Conservation (phyloP, 2,888 invertebrate genomes). For the Oscheius sp. region DNA sequence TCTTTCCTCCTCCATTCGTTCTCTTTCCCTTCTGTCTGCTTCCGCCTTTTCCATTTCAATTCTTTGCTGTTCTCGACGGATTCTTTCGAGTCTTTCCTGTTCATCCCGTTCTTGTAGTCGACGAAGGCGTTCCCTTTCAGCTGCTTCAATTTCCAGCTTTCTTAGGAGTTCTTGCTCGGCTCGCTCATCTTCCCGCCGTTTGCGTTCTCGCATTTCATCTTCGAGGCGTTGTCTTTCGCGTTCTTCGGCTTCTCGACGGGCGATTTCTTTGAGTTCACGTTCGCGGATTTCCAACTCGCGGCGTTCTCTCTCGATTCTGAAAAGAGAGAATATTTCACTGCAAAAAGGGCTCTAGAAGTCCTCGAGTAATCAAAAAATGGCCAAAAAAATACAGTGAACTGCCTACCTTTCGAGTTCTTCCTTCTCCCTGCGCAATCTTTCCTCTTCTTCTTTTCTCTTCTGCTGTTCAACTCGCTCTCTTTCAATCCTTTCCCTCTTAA, state of each 20-base stretch:
- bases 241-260: constrained; percentile 56
- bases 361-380: no score
- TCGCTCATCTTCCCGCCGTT: constrained; percentile 60
- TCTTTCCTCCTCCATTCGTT: constrained; percentile 58
- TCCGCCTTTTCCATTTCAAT: constrained; percentile 65
- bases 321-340: constrained; percentile 29
- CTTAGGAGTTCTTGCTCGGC: constrained; percentile 64
- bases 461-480: constrained; percentile 61
- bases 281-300: constrained; percentile 65
- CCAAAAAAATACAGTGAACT: no score
- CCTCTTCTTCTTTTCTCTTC: constrained; percentile 54
- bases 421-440: constrained; percentile 38
- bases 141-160: constrained; percentile 60
- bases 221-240: constrained; percentile 66
- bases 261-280: constrained; percentile 58
- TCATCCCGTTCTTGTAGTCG: constrained; percentile 63
- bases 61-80: constrained; percentile 69
- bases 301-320: constrained; percentile 62
- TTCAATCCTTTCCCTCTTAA: constrained; percentile 67
- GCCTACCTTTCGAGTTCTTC: constrained; percentile 39
- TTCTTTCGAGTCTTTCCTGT: constrained; percentile 64
- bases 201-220: constrained; percentile 62
- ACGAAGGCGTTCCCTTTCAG: constrained; percentile 63
- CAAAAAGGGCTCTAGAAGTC: no score
- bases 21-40: constrained; percentile 56